These are phyloP conservation scores for Hipparchia sbordonii DNA, from an alignment of 2,888 invertebrate genomes.

Conservation along the genomic window DNA sequence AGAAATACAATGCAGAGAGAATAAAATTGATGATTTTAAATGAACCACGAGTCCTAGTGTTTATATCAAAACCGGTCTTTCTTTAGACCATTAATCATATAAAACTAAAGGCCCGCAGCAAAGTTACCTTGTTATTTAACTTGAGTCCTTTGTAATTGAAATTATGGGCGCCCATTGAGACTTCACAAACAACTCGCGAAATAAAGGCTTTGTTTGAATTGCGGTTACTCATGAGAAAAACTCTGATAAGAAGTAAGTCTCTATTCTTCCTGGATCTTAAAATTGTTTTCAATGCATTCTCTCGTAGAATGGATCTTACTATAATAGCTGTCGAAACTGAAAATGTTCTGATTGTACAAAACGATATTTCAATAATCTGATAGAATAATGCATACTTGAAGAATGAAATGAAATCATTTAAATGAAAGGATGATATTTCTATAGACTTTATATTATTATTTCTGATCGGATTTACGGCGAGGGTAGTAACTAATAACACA, in stretches of 20 bases:
- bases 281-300: not conserved
- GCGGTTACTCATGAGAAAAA: constrained; percentile 33
- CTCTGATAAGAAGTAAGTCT: constrained; percentile 28
- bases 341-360: too few relatives aligned
- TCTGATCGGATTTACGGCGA: too few relatives aligned
- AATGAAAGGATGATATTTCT: too few relatives aligned
- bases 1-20: too few relatives aligned
- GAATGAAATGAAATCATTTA: too few relatives aligned
- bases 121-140: constrained; percentile 38
- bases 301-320: too few relatives aligned
- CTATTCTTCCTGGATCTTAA: not conserved
- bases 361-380: too few relatives aligned
- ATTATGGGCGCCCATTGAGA: constrained; percentile 38
- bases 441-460: too few relatives aligned
- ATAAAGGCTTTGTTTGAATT: constrained; percentile 35
- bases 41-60: not conserved
- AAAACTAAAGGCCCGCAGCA: constrained; percentile 32
- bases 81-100: constrained; percentile 35
- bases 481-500: too few relatives aligned
- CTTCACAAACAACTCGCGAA: constrained; percentile 37
- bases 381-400: too few relatives aligned
- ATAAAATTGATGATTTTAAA: too few relatives aligned
- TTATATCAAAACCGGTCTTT: constrained; percentile 17
- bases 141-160: constrained; percentile 38
- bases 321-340: too few relatives aligned